Evolutionary conservation across 2,888 invertebrate genomes (phyloP), one percentile per base, ranked within the genome.

Genomic region (Cetonia aurata): DNA sequence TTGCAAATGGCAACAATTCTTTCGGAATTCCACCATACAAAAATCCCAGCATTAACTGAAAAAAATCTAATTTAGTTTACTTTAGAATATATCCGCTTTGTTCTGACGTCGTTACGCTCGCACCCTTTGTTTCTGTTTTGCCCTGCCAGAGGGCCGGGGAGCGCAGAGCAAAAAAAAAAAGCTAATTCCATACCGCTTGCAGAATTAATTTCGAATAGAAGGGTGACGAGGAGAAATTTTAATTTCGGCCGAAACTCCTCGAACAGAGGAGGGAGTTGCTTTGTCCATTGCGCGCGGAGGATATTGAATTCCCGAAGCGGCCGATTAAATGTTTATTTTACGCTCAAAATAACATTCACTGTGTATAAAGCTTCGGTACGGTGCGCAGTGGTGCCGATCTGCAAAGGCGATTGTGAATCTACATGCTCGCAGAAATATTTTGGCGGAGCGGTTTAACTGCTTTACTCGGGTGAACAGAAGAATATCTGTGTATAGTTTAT

Each of bases 321-420:
- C 50, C 62, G 62, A 65, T 65, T 65, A 50, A 65, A 65, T 65
- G 62, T 65, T 65, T 65, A 65, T 65, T 65, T 65, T 65, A 65
- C 62, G 62, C 62, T 65, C 50, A 65, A 50, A 65, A 65, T 65
- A 65, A 65, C 62, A 65, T 65, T 52, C 37, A 50, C 31, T 52
- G 50, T 52, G 37, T 65, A 65, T 57, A 57, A 37, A 65, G 62
- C 62, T 50, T 50, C 50, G 62, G 50, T 50, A 65, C 37, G 37
- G 15, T 37, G 37, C 50, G 12, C 48, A 10, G 12, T 37, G 13
- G 46, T 31, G 17, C 41, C 44, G 42, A 15, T 12, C 15, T 15
- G 6, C 42, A 10, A 37, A 6, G 37, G 37, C 37, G 37, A 37
- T 37, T 17, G 12, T 6, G 48, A 17, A 57, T 57, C 42, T 65